phyloP scores from a whole-genome alignment of 2,888 invertebrate genomes.

The Agrilus cyanescens region DNA sequence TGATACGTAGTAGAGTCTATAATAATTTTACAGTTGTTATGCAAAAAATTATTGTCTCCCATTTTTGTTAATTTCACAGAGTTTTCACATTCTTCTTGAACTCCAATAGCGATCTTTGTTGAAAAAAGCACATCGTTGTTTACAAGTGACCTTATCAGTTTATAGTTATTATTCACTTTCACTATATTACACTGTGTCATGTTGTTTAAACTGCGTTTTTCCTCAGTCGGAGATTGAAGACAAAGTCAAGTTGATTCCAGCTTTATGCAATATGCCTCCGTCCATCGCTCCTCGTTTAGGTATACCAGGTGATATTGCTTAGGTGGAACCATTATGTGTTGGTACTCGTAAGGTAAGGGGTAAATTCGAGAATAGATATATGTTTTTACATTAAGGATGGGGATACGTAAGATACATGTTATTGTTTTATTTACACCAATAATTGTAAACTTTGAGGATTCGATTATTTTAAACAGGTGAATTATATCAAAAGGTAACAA shows the following conservation, averaged over 20 bases:
- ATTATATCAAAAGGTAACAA: neutral
- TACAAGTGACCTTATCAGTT: slow-evolving; percentile 1
- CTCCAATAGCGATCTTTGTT: too few species aligned
- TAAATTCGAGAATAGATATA: slow-evolving; percentile 9
- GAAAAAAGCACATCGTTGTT: slow-evolving; percentile 2
- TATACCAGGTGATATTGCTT: slow-evolving; percentile 5
- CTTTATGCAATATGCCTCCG: slow-evolving; percentile 7
- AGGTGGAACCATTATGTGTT: slow-evolving; percentile 8
- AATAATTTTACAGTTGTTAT: too few species aligned
- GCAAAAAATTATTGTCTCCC: too few species aligned
- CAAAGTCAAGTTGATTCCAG: slow-evolving; percentile 1
- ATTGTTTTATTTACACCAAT: neutral
- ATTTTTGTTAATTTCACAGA: too few species aligned
- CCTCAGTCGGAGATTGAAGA: neutral
- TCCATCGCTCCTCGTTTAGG: slow-evolving; percentile 10
- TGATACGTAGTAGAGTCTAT: too few species aligned
- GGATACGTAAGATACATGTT: slow-evolving; percentile 7
- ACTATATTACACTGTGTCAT: slow-evolving; percentile 1
- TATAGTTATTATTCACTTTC: slow-evolving; percentile 5
- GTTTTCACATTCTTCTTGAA: too few species aligned
- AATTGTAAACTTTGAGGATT: slow-evolving; percentile 8
- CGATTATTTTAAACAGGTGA: slow-evolving; percentile 7
- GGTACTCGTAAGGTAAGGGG: slow-evolving; percentile 7
- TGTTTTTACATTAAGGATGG: slow-evolving; percentile 8
- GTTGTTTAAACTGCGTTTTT: neutral